phyloP scores from a whole-genome alignment of 2,797 vertebrate species.

The Trachops cirrhosus region DNA sequence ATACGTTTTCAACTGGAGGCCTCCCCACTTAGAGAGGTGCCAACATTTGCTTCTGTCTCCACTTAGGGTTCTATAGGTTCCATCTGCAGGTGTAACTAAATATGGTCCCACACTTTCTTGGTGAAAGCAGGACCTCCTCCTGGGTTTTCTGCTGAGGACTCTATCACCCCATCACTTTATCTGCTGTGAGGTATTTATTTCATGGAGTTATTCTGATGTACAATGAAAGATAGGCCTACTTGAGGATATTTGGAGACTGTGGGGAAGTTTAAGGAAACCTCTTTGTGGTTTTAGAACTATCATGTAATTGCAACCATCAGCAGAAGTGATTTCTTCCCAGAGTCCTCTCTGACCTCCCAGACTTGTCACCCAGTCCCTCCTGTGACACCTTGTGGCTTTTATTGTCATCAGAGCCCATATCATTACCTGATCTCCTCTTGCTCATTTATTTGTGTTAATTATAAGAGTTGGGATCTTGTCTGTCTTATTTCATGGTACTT shows the following conservation, averaged over 20 bases:
- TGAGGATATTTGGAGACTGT: background rate
- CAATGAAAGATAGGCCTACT: constrained; percentile 31
- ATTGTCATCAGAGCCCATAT: background rate
- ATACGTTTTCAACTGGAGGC: constrained; percentile 65
- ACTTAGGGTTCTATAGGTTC: constrained; percentile 71
- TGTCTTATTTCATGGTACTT: background rate
- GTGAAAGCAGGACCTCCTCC: constrained; percentile 36
- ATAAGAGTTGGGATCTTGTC: background rate
- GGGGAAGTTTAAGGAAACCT: background rate
- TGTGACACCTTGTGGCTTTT: background rate
- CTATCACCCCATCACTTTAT: background rate
- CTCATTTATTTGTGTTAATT: background rate
- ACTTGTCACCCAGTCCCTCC: background rate
- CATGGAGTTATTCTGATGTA: constrained; percentile 24
- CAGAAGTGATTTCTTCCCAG: constrained; percentile 1
- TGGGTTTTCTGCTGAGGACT: constrained; percentile 39
- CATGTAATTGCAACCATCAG: background rate
- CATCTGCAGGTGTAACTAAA: constrained; percentile 77
- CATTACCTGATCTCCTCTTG: background rate
- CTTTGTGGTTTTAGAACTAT: constrained; percentile 26
- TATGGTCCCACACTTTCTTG: constrained; percentile 40
- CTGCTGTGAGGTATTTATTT: constrained; percentile 25
- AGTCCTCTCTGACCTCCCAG: background rate
- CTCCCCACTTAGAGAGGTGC: constrained; percentile 61
- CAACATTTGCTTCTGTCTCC: constrained; percentile 66